A percentile compares a stretch with the other conserved stretches of the same genome.
phyloP scores from a whole-genome alignment of 2,797 vertebrate genomes.

The Fistularia tabacaria region DNA sequence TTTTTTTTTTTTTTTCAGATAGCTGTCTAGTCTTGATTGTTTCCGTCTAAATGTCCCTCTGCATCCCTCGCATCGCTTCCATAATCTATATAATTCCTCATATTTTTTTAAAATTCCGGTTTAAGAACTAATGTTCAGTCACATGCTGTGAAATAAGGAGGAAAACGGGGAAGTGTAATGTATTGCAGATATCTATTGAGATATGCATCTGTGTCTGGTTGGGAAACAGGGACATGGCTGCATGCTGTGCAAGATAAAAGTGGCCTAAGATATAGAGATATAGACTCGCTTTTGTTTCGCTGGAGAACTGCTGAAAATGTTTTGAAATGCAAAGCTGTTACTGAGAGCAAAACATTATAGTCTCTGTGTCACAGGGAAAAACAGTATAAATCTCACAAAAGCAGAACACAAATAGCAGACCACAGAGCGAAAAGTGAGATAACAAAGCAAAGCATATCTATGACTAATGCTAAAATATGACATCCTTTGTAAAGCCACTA shows the following conservation, averaged over 20 bases:
- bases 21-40: no score
- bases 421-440: constrained; percentile 54
- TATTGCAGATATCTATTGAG: constrained; percentile 34
- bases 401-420: constrained; percentile 59
- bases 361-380: constrained; percentile 46
- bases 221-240: constrained; percentile 41
- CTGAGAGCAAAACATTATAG: constrained; percentile 43
- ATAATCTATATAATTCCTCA: no score
- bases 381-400: constrained; percentile 54
- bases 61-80: no score
- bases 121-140: constrained; percentile 9
- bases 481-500: constrained; percentile 54
- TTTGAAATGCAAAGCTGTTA: constrained; percentile 40
- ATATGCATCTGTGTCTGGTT: constrained; percentile 46
- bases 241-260: constrained; percentile 55
- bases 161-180: constrained; percentile 21
- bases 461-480: constrained; percentile 59
- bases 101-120: not conserved
- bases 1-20: no score
- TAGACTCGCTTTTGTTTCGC: constrained; percentile 35
- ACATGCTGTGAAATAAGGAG: constrained; percentile 17
- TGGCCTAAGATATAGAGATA: constrained; percentile 49
- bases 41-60: no score
- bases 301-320: constrained; percentile 34
- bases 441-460: constrained; percentile 52